phyloP scores from a whole-genome alignment of 2,113 vertebrate genomes.

The Eurystomus gularis region DNA sequence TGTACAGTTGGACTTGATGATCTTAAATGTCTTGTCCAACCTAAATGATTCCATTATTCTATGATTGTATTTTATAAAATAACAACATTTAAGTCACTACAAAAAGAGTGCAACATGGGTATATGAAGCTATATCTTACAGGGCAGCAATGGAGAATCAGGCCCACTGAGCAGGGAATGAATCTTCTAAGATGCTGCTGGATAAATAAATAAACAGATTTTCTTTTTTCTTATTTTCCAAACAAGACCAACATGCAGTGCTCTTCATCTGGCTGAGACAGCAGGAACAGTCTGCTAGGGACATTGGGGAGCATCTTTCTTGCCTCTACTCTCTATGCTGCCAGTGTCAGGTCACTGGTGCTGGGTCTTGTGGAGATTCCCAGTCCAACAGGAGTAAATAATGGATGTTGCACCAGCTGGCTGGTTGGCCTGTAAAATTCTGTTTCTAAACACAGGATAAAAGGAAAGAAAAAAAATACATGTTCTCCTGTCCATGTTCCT shows the following conservation, averaged over 20 bases:
- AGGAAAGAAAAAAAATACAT: not conserved
- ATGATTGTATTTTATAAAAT: not conserved
- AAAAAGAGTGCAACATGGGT: not conserved
- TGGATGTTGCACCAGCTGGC: slow-evolving; percentile 75
- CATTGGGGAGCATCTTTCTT: slow-evolving; percentile 66
- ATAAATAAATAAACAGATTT: slow-evolving; percentile 61
- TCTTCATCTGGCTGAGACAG: slow-evolving; percentile 47
- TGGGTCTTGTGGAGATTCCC: slow-evolving; percentile 57
- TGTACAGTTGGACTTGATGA: not conserved
- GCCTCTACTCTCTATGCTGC: slow-evolving; percentile 15
- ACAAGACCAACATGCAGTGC: not conserved
- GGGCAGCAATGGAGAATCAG: not conserved
- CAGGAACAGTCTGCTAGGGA: slow-evolving; percentile 34
- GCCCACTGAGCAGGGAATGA: not conserved
- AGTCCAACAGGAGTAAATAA: slow-evolving; percentile 73
- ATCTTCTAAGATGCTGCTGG: slow-evolving; percentile 12
- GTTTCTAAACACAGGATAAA: slow-evolving; percentile 60
- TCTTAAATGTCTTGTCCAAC: not conserved
- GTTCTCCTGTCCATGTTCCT: slow-evolving; percentile 8
- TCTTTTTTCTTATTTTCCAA: slow-evolving; percentile 23
- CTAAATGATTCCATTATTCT: not conserved
- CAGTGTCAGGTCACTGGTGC: slow-evolving; percentile 52
- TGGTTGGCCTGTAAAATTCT: slow-evolving; percentile 57
- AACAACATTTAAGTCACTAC: not conserved
- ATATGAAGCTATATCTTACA: not conserved